phyloP scores from a whole-genome alignment of 1,140 invertebrate genomes.

The Lerema accius region DNA sequence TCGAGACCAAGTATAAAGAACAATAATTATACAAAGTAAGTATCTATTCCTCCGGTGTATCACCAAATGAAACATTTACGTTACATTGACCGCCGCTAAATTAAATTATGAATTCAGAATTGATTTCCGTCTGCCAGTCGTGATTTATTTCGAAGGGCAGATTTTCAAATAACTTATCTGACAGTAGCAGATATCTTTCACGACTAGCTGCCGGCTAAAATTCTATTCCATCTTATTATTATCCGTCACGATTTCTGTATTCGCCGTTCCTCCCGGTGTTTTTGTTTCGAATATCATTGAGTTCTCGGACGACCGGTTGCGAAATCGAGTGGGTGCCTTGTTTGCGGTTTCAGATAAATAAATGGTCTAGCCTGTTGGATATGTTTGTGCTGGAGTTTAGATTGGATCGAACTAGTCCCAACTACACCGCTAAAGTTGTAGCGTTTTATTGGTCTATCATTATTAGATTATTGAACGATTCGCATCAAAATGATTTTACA shows the following conservation, averaged over 20 bases:
- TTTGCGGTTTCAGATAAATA: slow-evolving; percentile 32
- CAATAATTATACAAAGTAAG: slow-evolving; percentile 33
- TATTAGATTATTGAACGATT: slow-evolving; percentile 8
- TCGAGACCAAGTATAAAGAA: slow-evolving; percentile 36
- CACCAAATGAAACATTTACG: slow-evolving; percentile 62
- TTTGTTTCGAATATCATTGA: slow-evolving; percentile 29
- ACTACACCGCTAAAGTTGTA: slow-evolving; percentile 16
- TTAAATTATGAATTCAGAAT: slow-evolving; percentile 71
- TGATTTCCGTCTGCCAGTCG: slow-evolving; percentile 53
- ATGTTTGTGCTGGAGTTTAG: slow-evolving; percentile 25
- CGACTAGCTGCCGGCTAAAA: slow-evolving; percentile 38
- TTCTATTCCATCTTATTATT: slow-evolving; percentile 34
- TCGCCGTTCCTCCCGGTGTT: slow-evolving; percentile 27
- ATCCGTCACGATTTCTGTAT: slow-evolving; percentile 34
- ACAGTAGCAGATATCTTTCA: slow-evolving; percentile 46
- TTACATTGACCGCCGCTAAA: slow-evolving; percentile 52
- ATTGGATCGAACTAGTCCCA: slow-evolving; percentile 23
- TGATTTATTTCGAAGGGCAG: slow-evolving; percentile 52
- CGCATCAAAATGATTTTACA: slow-evolving; percentile 6
- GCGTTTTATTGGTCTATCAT: slow-evolving; percentile 19
- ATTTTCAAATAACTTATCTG: slow-evolving; percentile 50
- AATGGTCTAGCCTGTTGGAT: slow-evolving; percentile 21
- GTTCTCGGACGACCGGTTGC: slow-evolving; percentile 30
- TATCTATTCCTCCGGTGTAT: slow-evolving; percentile 47
- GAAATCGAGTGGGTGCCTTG: slow-evolving; percentile 24